Conservation (phyloP, 64 coral and sea anemone genomes). For the Trachythela sp. region DNA sequence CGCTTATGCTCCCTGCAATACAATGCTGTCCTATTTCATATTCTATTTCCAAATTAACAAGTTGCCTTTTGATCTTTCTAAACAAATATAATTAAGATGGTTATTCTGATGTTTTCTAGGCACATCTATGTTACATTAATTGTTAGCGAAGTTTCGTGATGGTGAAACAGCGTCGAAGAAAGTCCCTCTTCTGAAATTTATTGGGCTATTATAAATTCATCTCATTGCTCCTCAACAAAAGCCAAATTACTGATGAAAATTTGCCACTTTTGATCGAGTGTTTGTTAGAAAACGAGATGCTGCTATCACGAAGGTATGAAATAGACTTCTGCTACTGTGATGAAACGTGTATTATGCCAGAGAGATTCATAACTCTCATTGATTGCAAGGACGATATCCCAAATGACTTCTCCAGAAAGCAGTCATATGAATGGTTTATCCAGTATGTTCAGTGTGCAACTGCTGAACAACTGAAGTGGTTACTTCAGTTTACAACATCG, state of each 20-base stretch:
- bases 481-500: conserved; percentile 30
- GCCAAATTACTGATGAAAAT: conserved; percentile 23
- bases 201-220: conserved; percentile 40
- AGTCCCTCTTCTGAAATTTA: conserved; percentile 24
- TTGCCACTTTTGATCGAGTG: conserved; percentile 31
- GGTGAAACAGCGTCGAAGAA: conserved; percentile 29
- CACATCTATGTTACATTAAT: conserved; percentile 40
- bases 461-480: conserved; percentile 6
- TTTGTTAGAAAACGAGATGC: conserved; percentile 46
- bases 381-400: neutral
- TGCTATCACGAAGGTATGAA: conserved; percentile 43
- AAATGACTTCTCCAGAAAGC: conserved; percentile 36
- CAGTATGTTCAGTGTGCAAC: conserved; percentile 28
- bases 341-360: conserved; percentile 23
- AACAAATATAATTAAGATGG: too few relatives aligned
- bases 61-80: neutral
- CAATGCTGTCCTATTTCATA: too few relatives aligned
- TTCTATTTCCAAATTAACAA: too few relatives aligned
- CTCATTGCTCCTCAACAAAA: conserved; percentile 45
- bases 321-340: conserved; percentile 43
- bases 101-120: too few relatives aligned
- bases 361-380: conserved; percentile 32
- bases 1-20: too few relatives aligned
- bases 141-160: conserved; percentile 43
- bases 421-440: conserved; percentile 31